Conservation (phyloP, 2,113 vertebrate species). For the Chloropsis hardwickii region DNA sequence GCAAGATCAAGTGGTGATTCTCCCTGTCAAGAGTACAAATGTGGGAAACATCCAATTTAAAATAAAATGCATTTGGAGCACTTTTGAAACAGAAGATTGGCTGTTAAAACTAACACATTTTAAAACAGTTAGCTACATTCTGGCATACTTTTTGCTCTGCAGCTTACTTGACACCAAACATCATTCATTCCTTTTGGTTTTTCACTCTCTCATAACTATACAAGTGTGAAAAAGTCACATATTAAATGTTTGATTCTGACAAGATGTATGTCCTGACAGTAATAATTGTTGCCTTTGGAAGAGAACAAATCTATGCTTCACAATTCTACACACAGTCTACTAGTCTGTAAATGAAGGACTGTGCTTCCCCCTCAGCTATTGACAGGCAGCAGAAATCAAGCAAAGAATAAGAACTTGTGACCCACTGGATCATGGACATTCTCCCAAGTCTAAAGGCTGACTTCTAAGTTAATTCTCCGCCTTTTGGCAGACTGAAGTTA, state of each 20-base stretch:
- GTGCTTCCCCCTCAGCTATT: conserved; percentile 40
- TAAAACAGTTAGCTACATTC: neutral
- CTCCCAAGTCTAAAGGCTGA: conserved; percentile 11
- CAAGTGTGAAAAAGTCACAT: neutral
- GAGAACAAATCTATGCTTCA: neutral
- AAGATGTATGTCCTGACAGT: neutral
- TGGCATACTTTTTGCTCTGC: neutral
- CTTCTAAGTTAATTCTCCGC: conserved; percentile 1
- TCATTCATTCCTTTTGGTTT: neutral
- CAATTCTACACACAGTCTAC: neutral
- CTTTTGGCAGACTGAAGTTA: neutral
- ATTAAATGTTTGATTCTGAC: neutral
- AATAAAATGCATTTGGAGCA: conserved; percentile 9
- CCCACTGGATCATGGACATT: conserved; percentile 72
- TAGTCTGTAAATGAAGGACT: conserved; percentile 6
- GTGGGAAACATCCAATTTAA: conserved; percentile 40
- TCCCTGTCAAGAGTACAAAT: conserved; percentile 73
- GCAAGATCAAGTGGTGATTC: conserved; percentile 96
- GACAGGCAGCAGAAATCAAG: conserved; percentile 70
- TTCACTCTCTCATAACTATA: neutral
- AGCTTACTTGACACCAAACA: conserved; percentile 1
- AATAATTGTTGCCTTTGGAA: neutral
- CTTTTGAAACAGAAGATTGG: conserved; percentile 9
- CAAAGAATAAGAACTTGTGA: conserved; percentile 63
- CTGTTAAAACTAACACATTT: conserved; percentile 10